A percentile compares a stretch with the other conserved stretches of the same genome.
Conservation (phyloP, 2,113 vertebrate species). For the Eupsittula cactorum region DNA sequence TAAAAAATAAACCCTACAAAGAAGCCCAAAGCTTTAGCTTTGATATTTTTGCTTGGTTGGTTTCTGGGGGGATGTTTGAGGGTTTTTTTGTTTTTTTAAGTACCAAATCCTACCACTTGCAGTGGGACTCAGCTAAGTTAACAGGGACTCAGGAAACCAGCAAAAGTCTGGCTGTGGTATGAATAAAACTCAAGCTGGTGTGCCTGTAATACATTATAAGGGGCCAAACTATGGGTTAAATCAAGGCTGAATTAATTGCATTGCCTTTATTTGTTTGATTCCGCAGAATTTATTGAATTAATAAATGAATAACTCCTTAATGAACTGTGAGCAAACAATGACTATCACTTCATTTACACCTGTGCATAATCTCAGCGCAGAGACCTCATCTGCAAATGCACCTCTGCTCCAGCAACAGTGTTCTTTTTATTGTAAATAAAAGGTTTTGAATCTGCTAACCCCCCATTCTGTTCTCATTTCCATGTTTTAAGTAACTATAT, state of each 20-base stretch:
- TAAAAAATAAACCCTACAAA: background rate
- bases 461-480: background rate
- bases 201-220: background rate
- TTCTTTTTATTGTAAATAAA: background rate
- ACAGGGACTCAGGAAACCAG: background rate
- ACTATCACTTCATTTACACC: background rate
- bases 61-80: background rate
- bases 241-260: background rate
- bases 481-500: background rate
- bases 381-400: background rate
- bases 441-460: background rate
- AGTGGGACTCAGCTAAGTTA: background rate
- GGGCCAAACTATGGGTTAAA: background rate
- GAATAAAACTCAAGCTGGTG: background rate
- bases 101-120: background rate
- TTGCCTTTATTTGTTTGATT: background rate
- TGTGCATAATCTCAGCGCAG: background rate
- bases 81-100: background rate
- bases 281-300: background rate
- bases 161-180: background rate
- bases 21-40: background rate
- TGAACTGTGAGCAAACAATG: background rate
- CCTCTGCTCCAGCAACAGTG: background rate
- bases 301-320: background rate
- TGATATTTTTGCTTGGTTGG: background rate